Percentiles rank a stretch among this genome's conserved stretches.
These are phyloP conservation scores for Drosophila neocordata DNA, from an alignment of 1,140 invertebrate genomes.

Conservation along the genomic window DNA sequence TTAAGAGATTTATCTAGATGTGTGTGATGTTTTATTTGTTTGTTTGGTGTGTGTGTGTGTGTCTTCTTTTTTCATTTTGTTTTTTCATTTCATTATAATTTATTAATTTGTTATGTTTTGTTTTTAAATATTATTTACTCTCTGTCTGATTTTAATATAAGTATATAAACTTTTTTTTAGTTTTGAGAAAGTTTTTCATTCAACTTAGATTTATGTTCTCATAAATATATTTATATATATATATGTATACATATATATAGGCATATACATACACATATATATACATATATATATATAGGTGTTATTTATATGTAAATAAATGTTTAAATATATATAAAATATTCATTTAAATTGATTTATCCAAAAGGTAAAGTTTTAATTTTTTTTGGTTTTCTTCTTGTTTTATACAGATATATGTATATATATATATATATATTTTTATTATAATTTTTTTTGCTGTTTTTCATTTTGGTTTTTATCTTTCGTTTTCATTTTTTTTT, in stretches of 20 bases:
- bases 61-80: not conserved
- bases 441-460: conserved; percentile 44
- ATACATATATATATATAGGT: conserved; percentile 23
- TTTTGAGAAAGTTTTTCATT: conserved; percentile 66
- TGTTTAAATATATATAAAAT: conserved; percentile 79
- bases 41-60: conserved; percentile 22
- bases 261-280: conserved; percentile 39
- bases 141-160: conserved; percentile 65
- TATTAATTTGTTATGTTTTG: conserved; percentile 71
- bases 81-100: conserved; percentile 53
- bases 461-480: conserved; percentile 15
- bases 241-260: conserved; percentile 19
- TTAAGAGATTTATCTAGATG: conserved; percentile 81
- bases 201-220: conserved; percentile 68
- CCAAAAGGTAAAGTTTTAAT: conserved; percentile 79
- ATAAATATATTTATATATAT: conserved; percentile 43
- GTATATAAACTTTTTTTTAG: conserved; percentile 71
- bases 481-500: conserved; percentile 40
- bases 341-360: conserved; percentile 79
- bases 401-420: conserved; percentile 12
- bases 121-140: conserved; percentile 71
- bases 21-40: conserved; percentile 70
- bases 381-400: conserved; percentile 39
- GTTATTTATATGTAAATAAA: conserved; percentile 73
- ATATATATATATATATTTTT: conserved; percentile 27